Base-by-base conservation (phyloP, 2,888 invertebrate genomes). In the Drosophila demipolita region DNA sequence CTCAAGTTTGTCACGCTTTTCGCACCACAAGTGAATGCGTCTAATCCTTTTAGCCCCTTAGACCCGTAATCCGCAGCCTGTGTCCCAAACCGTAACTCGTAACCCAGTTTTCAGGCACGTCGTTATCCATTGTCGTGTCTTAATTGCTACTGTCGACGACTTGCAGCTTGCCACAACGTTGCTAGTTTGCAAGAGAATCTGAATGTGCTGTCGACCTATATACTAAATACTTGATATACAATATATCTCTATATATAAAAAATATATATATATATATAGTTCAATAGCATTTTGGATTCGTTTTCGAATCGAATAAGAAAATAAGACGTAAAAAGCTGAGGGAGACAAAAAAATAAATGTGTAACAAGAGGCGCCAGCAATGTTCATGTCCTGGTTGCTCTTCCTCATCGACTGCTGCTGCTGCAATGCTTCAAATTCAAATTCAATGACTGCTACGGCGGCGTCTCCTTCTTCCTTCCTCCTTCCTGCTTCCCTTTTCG, bases 111-210 rank as follows among this genome's bases (percentile, higher is more conserved):
- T 23, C 35, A 3, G 17, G 54, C 69, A 32, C 57, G 29, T 40
- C 76, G 61, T 71, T 76, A 66, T 62, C 49, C 48, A 75, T 53
- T 82, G 82, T 69, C 84, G 40, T 76, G 67, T 48, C 67, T 84
- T 83, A 83, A 83, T 83, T 84, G 83, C 82, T 68, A 42, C 65
- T 76, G 86, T 71, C 73, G 70, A 79, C 70, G 73, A 62, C 59
- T 40, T 49, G 45, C 23, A 23, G 15, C 12, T 17, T 54, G 54
- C 54, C 63, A 38, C 33, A 17, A 55, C 58, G 26, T 45, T 45
- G 20, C 71, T 53, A 36, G 64, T 76, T 66, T 67, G 60, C 67
- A 64, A 63, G 66, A 45, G 58, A 9, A 9, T 38, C 23, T 17
- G 26, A 38, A 12, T 55, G 50, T 32, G 62, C 54, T 38, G 60